phyloP scores from a whole-genome alignment of 2,113 vertebrate genomes.

The Trochalopteron elliotii region DNA sequence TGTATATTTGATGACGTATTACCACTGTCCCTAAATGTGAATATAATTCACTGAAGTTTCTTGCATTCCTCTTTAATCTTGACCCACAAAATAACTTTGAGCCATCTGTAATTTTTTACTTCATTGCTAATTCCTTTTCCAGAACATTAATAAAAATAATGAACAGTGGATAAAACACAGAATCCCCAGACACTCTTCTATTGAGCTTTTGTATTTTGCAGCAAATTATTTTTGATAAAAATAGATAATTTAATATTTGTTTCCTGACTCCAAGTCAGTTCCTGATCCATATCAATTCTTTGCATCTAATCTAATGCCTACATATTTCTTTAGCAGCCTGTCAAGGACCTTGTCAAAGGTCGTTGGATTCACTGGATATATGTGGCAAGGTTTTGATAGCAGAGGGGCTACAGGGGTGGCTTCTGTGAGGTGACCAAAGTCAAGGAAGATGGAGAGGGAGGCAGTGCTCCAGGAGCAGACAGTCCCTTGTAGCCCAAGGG shows the following conservation, averaged over 20 bases:
- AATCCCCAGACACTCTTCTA: background rate
- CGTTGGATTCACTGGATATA: background rate
- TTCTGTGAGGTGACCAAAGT: background rate
- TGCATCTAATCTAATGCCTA: background rate
- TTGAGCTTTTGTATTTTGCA: background rate
- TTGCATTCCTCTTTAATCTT: background rate
- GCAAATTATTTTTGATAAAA: background rate
- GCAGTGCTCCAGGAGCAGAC: background rate
- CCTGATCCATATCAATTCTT: background rate
- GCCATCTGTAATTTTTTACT: background rate
- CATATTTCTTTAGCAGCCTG: background rate
- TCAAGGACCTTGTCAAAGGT: background rate
- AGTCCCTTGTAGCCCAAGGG: background rate
- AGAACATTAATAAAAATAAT: background rate
- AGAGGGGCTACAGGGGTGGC: background rate
- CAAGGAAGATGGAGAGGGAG: background rate
- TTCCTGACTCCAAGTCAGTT: background rate
- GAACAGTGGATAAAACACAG: background rate
- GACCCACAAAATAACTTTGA: background rate
- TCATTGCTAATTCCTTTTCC: background rate
- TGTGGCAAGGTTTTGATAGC: background rate
- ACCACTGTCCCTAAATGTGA: background rate
- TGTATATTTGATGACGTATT: background rate
- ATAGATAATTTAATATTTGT: background rate
- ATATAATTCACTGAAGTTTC: background rate